Evolutionary conservation across 2,888 invertebrate species (phyloP), one percentile per base, ranked within the genome.

Genomic region (Hypomecis punctinalis): DNA sequence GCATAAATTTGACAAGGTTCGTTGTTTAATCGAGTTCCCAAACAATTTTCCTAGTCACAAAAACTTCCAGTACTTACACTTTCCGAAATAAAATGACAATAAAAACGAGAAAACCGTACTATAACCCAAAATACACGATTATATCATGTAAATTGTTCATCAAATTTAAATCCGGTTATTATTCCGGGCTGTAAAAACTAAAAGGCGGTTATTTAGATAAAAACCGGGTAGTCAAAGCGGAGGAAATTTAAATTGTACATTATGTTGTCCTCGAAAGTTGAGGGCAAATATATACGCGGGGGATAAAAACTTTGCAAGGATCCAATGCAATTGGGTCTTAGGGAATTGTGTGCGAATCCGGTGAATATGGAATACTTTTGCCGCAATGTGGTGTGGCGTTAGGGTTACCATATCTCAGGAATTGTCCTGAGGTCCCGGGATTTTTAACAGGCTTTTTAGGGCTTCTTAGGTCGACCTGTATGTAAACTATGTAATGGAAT

Each of bases 171-270:
- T 74, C 74, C 68, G 46, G 75, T 79, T 83, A 80, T 83, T 81
- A 80, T 75, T 71, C 72, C 77, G 72, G 79, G 78, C 70, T 78
- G 81, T 85, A 85, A 86, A 86, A 86, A 87, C 81, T 82, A 82
- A 85, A 82, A 79, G 83, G 79, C 70, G 73, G 63, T 47, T 65
- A 66, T 67, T 66, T 63, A 71, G 74, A 75, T 70, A 72, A 75
- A 79, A 43, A 55, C 53, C 5, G 49, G 42, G 45, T 9, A 40
- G 35, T 37, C 47, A 37, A 80, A 63, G 11, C 82, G 83, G 81
- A 78, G 85, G 80, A 82, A 82, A 86, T 90, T 89, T 87, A 89
- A 89, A 89, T 89, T 87, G 86, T 85, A 86, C 86, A 88, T 87
- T 80, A 83, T 79, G 67, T 74, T 74, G 75, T 57, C 69, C 70